Evolutionary conservation across 1,140 invertebrate species (phyloP).

Genomic region (Spodoptera frugiperda): DNA sequence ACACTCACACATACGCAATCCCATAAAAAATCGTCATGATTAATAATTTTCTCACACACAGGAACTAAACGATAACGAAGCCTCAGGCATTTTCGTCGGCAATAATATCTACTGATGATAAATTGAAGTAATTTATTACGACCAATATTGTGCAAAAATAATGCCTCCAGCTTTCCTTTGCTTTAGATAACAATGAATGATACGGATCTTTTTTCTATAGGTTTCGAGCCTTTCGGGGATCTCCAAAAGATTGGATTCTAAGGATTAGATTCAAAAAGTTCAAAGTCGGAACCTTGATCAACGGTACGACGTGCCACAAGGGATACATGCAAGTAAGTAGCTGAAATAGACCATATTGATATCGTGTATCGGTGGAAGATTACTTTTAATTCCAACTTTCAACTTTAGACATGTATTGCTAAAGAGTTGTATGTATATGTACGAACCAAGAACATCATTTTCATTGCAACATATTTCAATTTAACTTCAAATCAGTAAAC

Average conservation of each 20-base stretch:
- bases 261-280: constrained; percentile 96
- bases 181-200: constrained; percentile 12
- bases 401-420: too few species aligned
- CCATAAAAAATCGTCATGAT: constrained; percentile 7
- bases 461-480: too few species aligned
- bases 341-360: background rate
- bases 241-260: constrained; percentile 95
- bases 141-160: constrained; percentile 27
- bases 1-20: background rate
- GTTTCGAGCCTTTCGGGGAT: constrained; percentile 93
- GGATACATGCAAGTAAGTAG: constrained; percentile 93
- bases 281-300: constrained; percentile 94
- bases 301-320: constrained; percentile 94
- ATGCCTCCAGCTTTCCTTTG: constrained; percentile 2
- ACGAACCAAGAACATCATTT: too few species aligned
- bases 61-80: constrained; percentile 33
- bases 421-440: too few species aligned
- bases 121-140: constrained; percentile 37
- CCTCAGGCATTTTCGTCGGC: constrained; percentile 15
- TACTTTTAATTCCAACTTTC: too few species aligned
- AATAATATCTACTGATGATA: constrained; percentile 28
- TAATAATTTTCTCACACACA: constrained; percentile 23
- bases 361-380: background rate
- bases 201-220: constrained; percentile 69
- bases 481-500: too few species aligned